Evolutionary conservation across 35 echinoderm and acorn worm species (phyloP).

Genomic region (Ophioderma brevispina): DNA sequence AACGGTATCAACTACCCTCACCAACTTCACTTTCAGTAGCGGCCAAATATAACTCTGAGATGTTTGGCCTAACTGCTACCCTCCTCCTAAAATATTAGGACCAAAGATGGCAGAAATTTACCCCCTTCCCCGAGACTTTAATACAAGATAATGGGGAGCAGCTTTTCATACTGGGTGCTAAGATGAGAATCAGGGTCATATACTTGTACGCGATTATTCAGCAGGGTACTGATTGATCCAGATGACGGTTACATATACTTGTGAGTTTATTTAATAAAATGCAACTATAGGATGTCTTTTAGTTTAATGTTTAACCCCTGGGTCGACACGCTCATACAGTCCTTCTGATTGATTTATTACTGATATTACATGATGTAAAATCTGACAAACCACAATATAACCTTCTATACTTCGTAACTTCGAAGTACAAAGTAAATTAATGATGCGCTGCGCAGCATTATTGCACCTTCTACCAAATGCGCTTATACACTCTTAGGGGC

Average conservation of each 20-base stretch:
- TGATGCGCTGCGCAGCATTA: too few species aligned
- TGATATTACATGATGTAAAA: too few species aligned
- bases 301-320: too few species aligned
- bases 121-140: constrained; percentile 41
- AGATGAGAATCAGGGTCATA: constrained; percentile 29
- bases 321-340: too few species aligned
- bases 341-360: too few species aligned
- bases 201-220: constrained; percentile 59
- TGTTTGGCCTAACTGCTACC: constrained; percentile 74
- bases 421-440: too few species aligned
- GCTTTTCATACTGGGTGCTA: constrained; percentile 40
- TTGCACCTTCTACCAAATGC: too few species aligned
- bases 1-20: not conserved
- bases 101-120: constrained; percentile 69
- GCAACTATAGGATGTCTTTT: too few species aligned
- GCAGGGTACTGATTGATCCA: constrained; percentile 43
- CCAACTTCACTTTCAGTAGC: constrained; percentile 70
- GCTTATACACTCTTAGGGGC: too few species aligned
- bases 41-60: constrained; percentile 77
- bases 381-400: too few species aligned
- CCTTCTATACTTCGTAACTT: too few species aligned
- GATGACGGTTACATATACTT: constrained; percentile 28
- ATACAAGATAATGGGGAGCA: constrained; percentile 24
- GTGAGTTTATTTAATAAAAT: too few species aligned
- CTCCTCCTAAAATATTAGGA: constrained; percentile 62